Conservation (phyloP, 1,140 invertebrate genomes). For the Brachionus plicatilis region DNA sequence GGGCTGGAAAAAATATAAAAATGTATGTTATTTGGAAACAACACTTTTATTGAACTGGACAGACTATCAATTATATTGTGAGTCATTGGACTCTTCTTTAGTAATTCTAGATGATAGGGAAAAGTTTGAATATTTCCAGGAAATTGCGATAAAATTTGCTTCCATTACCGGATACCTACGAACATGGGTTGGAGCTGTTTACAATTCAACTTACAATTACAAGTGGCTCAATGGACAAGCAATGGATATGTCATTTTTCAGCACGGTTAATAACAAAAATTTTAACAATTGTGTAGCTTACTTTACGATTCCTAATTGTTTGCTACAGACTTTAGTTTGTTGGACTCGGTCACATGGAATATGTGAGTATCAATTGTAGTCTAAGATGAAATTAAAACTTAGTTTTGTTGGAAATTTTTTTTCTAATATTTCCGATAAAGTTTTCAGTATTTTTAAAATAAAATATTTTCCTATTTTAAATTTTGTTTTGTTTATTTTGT, state of each 20-base stretch:
- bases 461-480: not conserved
- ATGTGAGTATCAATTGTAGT: not conserved
- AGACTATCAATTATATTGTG: not conserved
- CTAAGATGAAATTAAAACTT: not conserved
- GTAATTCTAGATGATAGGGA: not conserved
- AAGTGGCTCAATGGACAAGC: not conserved
- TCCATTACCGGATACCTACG: not conserved
- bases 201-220: not conserved
- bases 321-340: conserved; percentile 1
- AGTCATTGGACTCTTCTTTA: not conserved
- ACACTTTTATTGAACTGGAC: not conserved
- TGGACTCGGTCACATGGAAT: not conserved
- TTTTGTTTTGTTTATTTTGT: not conserved
- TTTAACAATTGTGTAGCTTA: not conserved
- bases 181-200: not conserved
- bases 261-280: not conserved
- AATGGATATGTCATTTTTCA: not conserved
- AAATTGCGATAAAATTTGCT: not conserved
- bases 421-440: not conserved
- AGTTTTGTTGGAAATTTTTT: not conserved
- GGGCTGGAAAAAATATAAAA: not conserved
- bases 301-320: not conserved
- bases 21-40: not conserved
- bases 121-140: not conserved
- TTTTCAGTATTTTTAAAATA: not conserved